Percentiles rank a stretch among this genome's conserved stretches.
phyloP scores from a whole-genome alignment of 2,113 vertebrate species.

The Peromyscus leucopus region DNA sequence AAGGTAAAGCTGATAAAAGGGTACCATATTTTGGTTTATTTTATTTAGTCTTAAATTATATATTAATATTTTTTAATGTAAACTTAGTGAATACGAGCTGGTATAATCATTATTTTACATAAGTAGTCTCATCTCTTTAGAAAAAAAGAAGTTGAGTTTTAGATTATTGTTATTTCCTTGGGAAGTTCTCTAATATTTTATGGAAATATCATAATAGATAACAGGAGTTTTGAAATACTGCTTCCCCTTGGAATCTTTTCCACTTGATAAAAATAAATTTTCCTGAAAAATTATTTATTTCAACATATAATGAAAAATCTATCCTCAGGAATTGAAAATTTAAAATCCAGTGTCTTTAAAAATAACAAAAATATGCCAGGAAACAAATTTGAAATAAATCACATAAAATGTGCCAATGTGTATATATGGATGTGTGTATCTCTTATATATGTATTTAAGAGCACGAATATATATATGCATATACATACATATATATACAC shows the following conservation, averaged over 20 bases:
- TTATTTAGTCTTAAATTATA: constrained; percentile 90
- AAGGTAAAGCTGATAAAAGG: constrained; percentile 89
- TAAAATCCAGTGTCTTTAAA: constrained; percentile 90
- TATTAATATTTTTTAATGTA: constrained; percentile 89
- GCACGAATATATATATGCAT: constrained; percentile 72
- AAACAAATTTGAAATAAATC: constrained; percentile 85
- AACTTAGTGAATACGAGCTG: constrained; percentile 87
- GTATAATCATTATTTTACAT: constrained; percentile 86
- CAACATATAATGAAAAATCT: constrained; percentile 83
- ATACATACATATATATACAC: constrained; percentile 73
- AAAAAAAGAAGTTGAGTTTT: constrained; percentile 72
- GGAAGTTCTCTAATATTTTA: constrained; percentile 83
- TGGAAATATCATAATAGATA: constrained; percentile 77
- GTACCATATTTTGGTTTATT: constrained; percentile 89
- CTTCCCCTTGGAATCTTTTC: constrained; percentile 80
- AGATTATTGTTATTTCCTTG: constrained; percentile 79
- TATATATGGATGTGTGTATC: constrained; percentile 61
- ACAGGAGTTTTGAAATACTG: constrained; percentile 77
- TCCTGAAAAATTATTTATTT: constrained; percentile 81
- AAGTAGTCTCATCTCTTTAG: constrained; percentile 87
- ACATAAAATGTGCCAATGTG: constrained; percentile 72
- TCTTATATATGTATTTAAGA: constrained; percentile 73
- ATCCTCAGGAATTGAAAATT: constrained; percentile 80
- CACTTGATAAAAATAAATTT: constrained; percentile 80
- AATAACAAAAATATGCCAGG: constrained; percentile 79